These are phyloP conservation scores for Sphenopsis melanotis DNA, from an alignment of 2,797 vertebrate species.

Conservation along the genomic window DNA sequence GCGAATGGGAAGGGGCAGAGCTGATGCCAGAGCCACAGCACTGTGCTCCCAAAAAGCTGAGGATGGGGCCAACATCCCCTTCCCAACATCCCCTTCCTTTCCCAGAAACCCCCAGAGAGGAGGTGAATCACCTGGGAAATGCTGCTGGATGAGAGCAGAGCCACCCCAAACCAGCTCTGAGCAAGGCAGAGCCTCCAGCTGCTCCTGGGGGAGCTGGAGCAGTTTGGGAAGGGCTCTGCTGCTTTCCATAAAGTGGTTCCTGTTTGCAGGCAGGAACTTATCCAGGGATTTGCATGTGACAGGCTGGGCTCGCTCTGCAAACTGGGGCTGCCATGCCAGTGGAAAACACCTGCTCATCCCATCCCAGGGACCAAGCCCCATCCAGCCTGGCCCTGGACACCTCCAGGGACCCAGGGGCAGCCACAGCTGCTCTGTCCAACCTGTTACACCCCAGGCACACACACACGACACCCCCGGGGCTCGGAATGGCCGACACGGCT, in stretches of 20 bases:
- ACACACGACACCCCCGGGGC: accelerated
- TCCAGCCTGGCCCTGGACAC: background rate
- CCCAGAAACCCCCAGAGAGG: background rate
- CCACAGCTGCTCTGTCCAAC: background rate
- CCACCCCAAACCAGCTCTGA: background rate
- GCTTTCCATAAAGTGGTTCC: conserved; percentile 41
- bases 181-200: background rate
- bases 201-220: accelerated
- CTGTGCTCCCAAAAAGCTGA: accelerated
- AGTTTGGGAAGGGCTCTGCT: background rate
- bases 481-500: accelerated
- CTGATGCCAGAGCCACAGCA: background rate
- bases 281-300: background rate
- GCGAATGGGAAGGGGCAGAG: background rate
- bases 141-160: background rate
- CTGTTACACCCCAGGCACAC: accelerated
- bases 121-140: background rate
- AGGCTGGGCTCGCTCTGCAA: background rate
- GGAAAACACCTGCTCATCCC: background rate
- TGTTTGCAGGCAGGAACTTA: conserved; percentile 24
- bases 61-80: background rate
- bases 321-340: accelerated
- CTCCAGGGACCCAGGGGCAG: background rate
- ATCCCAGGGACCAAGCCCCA: background rate
- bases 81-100: background rate